Percentiles rank a stretch among this genome's conserved stretches.
phyloP scores from a whole-genome alignment of 2,888 invertebrate species.

The Mamestra brassicae region DNA sequence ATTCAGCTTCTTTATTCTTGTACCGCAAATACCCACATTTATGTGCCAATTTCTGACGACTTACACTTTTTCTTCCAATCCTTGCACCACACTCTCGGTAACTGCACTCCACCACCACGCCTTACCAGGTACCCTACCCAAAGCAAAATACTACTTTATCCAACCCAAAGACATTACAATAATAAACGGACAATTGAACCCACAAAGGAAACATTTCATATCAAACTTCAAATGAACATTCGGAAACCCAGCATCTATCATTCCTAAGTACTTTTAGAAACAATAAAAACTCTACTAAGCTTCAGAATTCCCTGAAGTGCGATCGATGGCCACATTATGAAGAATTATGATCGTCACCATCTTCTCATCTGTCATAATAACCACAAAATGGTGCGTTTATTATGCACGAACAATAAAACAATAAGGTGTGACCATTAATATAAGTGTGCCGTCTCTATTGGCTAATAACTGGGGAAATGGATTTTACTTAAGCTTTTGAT shows the following conservation, averaged over 20 bases:
- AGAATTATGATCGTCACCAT: constrained; percentile 72
- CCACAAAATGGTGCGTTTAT: constrained; percentile 73
- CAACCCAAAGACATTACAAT: background rate
- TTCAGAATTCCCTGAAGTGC: constrained; percentile 56
- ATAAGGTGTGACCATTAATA: constrained; percentile 70
- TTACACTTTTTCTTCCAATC: background rate
- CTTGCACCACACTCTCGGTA: background rate
- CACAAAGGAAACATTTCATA: constrained; percentile 22
- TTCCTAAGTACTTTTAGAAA: constrained; percentile 51
- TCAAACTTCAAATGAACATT: constrained; percentile 38
- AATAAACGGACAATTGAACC: constrained; percentile 14
- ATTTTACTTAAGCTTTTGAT: constrained; percentile 53
- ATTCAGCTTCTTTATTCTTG: background rate
- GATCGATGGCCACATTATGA: constrained; percentile 72
- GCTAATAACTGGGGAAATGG: constrained; percentile 50
- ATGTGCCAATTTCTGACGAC: background rate
- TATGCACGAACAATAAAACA: constrained; percentile 78
- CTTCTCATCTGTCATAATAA: constrained; percentile 74
- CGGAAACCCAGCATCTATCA: constrained; percentile 44
- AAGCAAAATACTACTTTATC: background rate
- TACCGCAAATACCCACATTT: background rate
- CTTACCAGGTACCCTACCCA: background rate
- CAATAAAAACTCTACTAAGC: constrained; percentile 62
- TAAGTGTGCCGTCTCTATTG: constrained; percentile 48
- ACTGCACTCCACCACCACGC: background rate